A percentile compares a stretch with the other conserved stretches of the same genome.
Evolutionary conservation across 2,888 invertebrate genomes (phyloP).

Genomic region (Lithophane semibrunnea): DNA sequence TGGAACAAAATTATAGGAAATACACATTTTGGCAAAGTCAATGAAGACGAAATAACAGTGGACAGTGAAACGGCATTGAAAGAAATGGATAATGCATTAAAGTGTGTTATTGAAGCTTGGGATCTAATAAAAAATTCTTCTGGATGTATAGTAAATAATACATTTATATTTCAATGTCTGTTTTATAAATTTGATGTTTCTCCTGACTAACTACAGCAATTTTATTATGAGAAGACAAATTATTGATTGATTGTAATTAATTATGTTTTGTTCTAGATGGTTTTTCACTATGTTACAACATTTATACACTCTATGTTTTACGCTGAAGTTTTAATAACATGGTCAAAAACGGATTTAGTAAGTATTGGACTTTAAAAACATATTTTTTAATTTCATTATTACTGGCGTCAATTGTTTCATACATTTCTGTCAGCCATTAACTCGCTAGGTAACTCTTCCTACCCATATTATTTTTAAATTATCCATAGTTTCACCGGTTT

Average conservation of each 20-base stretch:
- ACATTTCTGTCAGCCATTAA: background rate
- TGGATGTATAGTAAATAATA: slow-evolving; percentile 37
- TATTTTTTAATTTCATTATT: background rate
- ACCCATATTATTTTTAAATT: background rate
- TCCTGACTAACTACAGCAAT: background rate
- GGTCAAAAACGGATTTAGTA: slow-evolving; percentile 24
- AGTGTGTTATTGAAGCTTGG: slow-evolving; percentile 41
- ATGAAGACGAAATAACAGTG: slow-evolving; percentile 25
- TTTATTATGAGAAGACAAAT: background rate
- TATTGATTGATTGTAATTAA: background rate
- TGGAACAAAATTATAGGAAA: slow-evolving; percentile 37
- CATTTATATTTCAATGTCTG: background rate
- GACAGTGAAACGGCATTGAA: slow-evolving; percentile 26
- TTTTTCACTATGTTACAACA: slow-evolving; percentile 47
- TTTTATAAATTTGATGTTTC: background rate
- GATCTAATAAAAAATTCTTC: slow-evolving; percentile 23
- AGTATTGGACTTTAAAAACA: slow-evolving; percentile 12
- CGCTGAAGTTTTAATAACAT: slow-evolving; percentile 30
- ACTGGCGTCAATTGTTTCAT: background rate
- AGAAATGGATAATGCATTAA: slow-evolving; percentile 29
- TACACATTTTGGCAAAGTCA: background rate
- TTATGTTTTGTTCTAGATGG: slow-evolving; percentile 31
- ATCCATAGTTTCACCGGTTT: background rate
- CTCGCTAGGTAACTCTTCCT: background rate
- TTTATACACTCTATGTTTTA: slow-evolving; percentile 45